Evolutionary conservation across 2,797 vertebrate species (phyloP).

Genomic region (Malurus splendens): DNA sequence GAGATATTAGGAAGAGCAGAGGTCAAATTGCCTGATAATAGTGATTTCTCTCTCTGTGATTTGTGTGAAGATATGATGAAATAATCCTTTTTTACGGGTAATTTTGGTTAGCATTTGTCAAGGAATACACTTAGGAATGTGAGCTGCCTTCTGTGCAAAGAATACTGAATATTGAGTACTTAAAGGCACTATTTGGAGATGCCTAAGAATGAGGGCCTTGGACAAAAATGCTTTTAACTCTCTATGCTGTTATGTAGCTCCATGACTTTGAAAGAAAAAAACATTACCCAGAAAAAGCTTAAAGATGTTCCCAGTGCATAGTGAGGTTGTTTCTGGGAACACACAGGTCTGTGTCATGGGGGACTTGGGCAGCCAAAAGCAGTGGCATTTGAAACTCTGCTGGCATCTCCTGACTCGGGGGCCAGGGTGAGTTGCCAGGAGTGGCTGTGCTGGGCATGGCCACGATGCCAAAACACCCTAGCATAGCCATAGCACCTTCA

Average conservation of each 20-base stretch:
- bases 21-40: not conserved
- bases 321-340: not conserved
- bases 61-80: not conserved
- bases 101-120: not conserved
- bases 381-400: not conserved
- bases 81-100: not conserved
- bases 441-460: not conserved
- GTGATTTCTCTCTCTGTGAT: not conserved
- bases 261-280: not conserved
- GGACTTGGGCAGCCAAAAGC: not conserved
- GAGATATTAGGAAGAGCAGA: not conserved
- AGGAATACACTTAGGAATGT: not conserved
- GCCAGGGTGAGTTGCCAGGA: not conserved
- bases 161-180: not conserved
- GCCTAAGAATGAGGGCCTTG: not conserved
- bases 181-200: not conserved
- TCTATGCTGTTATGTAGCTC: not conserved
- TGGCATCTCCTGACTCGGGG: not conserved
- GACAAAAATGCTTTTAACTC: not conserved
- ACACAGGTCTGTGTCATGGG: not conserved
- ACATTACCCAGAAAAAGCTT: not conserved
- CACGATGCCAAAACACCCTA: rapidly evolving
- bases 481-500: not conserved
- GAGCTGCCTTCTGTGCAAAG: not conserved
- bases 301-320: not conserved